A percentile compares a stretch with the other conserved stretches of the same genome.
Conservation (phyloP, 2,888 invertebrate species). For the Sepioteuthis lessoniana region DNA sequence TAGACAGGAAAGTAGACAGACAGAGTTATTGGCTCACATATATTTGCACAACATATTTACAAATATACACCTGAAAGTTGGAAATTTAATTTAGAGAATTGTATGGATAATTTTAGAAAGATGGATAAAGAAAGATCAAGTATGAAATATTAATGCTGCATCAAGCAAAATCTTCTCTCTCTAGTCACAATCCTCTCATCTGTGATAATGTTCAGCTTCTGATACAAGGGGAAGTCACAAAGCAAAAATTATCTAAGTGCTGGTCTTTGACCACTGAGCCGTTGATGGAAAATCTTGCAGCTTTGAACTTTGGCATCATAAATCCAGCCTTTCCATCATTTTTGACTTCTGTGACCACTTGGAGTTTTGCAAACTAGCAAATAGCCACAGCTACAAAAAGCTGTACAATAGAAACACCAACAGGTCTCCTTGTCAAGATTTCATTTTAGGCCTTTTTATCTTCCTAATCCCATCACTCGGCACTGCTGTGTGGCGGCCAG, state of each 20-base stretch:
- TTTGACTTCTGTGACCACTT: slow-evolving; percentile 47
- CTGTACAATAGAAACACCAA: slow-evolving; percentile 44
- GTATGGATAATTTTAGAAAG: not conserved
- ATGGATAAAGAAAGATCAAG: slow-evolving; percentile 24
- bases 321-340: slow-evolving; percentile 47
- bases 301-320: slow-evolving; percentile 47
- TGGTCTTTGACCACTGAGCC: slow-evolving; percentile 34
- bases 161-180: slow-evolving; percentile 2
- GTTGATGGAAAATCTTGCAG: slow-evolving; percentile 43
- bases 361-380: slow-evolving; percentile 43
- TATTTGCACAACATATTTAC: not conserved
- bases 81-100: not conserved
- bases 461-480: slow-evolving; percentile 47
- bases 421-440: slow-evolving; percentile 49
- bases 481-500: slow-evolving; percentile 39
- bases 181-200: slow-evolving; percentile 38
- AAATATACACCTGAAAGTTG: slow-evolving; percentile 20
- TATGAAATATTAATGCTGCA: slow-evolving; percentile 39
- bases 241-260: slow-evolving; percentile 46
- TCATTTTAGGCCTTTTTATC: slow-evolving; percentile 48
- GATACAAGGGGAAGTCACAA: slow-evolving; percentile 44
- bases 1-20: not conserved
- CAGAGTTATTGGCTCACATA: not conserved
- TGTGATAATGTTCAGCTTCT: slow-evolving; percentile 42
- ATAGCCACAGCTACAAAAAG: slow-evolving; percentile 47